Evolutionary conservation across 2,888 invertebrate genomes (phyloP), one percentile per base, ranked within the genome.

Genomic region (Biston betularia): DNA sequence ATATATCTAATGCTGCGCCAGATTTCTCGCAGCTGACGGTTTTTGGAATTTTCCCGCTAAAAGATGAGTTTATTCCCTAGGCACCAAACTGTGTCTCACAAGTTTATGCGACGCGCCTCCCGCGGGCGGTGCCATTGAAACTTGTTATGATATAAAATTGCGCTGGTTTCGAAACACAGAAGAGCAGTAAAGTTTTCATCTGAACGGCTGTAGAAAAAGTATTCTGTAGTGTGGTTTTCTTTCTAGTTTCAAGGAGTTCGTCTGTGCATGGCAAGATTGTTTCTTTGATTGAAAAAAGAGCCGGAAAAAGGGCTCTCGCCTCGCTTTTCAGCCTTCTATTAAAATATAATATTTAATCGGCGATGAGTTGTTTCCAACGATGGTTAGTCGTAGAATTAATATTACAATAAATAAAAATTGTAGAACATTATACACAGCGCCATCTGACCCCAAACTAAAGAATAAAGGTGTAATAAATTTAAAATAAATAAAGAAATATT

Each of bases 61-160:
- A 68, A 72, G 71, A 70, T 63, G 72, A 75, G 72, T 72, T 74
- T 76, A 75, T 75, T 74, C 75, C 73, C 75, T 63, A 72, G 74
- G 73, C 69, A 73, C 71, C 63, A 74, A 76, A 78, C 75, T 72
- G 75, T 75, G 73, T 78, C 79, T 79, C 70, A 63, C 66, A 83
- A 85, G 83, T 86, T 85, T 82, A 82, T 79, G 80, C 77, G 81
- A 78, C 69, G 75, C 72, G 74, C 66, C 75, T 80, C 80, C 80
- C 70, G 48, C 67, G 78, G 81, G 81, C 79, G 74, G 74, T 79
- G 77, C 78, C 82, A 84, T 83, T 83, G 82, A 84, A 86, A 86
- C 85, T 86, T 84, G 81, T 84, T 82, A 83, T 78, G 81, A 81
- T 80, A 82, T 81, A 81, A 82, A 82, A 83, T 79, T 83, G 81